A percentile compares a stretch with the other conserved stretches of the same genome.
Conservation (phyloP, 2,113 vertebrate genomes). For the Geococcyx californianus region DNA sequence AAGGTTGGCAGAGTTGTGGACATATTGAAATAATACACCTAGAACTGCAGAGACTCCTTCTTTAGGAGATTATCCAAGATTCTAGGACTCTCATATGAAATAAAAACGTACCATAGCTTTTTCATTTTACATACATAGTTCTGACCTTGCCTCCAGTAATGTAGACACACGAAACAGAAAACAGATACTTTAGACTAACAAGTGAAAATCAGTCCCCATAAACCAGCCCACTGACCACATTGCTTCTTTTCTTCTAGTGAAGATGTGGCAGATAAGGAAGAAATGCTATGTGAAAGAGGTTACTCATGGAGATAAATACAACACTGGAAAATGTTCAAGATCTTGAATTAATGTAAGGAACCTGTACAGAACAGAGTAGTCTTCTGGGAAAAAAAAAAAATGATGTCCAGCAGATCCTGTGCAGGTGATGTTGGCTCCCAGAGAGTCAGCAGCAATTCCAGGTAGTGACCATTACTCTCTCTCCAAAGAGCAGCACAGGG, state of each 20-base stretch:
- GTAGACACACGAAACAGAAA: background rate
- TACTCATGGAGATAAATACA: background rate
- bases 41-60: background rate
- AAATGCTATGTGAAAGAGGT: background rate
- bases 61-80: background rate
- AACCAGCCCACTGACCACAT: background rate
- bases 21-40: background rate
- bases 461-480: too few relatives aligned
- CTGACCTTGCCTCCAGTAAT: background rate
- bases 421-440: too few relatives aligned
- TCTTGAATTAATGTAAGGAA: background rate
- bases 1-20: background rate
- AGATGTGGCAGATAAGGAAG: background rate
- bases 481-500: too few relatives aligned
- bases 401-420: too few relatives aligned
- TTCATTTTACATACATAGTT: background rate
- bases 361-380: background rate
- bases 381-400: background rate
- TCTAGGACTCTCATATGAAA: background rate
- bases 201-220: background rate
- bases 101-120: background rate
- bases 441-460: too few relatives aligned
- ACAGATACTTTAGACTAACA: background rate
- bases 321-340: background rate
- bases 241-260: background rate